A percentile compares a stretch with the other conserved stretches of the same genome.
Conservation (phyloP, 1,140 invertebrate species). For the Formica exsecta region DNA sequence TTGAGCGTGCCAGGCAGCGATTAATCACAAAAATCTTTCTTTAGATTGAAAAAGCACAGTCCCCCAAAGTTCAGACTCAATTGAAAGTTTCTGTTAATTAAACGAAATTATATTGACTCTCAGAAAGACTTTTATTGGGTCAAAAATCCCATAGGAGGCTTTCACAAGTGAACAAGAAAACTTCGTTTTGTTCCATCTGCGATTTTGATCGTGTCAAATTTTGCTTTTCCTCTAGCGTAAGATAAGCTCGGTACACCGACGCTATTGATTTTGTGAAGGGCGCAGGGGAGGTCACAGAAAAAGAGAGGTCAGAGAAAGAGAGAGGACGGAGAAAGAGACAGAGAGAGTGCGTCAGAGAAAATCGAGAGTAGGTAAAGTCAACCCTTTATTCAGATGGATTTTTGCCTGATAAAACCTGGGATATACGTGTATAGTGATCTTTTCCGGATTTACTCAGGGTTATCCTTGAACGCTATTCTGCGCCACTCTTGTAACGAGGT, state of each 20-base stretch:
- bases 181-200: neutral
- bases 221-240: conserved; percentile 66
- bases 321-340: neutral
- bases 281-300: conserved; percentile 25
- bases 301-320: conserved; percentile 4
- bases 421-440: conserved; percentile 36
- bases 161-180: conserved; percentile 8
- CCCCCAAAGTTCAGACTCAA: conserved; percentile 43
- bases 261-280: conserved; percentile 80
- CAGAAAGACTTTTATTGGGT: neutral
- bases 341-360: conserved; percentile 49
- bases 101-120: conserved; percentile 26
- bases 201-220: conserved; percentile 48
- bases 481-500: conserved; percentile 5
- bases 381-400: conserved; percentile 74
- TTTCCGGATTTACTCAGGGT: conserved; percentile 66
- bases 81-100: conserved; percentile 38
- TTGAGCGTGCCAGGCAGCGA: conserved; percentile 1
- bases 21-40: conserved; percentile 48
- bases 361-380: conserved; percentile 79
- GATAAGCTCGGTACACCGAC: conserved; percentile 75
- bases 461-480: conserved; percentile 60
- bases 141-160: conserved; percentile 3
- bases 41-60: conserved; percentile 51
- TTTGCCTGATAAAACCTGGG: conserved; percentile 47